phyloP scores from a whole-genome alignment of 1,140 invertebrate species.

The Acyrthosiphon pisum region DNA sequence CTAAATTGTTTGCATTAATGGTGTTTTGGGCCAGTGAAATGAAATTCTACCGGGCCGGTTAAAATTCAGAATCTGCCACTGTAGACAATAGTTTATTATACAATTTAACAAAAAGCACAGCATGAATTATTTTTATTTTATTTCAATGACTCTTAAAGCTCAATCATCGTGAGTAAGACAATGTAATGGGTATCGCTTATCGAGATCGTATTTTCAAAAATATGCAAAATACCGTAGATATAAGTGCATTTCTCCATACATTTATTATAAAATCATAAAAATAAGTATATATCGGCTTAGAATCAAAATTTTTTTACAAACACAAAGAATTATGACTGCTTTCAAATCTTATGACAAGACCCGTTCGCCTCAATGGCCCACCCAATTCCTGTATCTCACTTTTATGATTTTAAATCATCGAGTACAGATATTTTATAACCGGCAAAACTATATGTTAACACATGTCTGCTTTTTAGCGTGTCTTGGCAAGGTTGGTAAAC shows the following conservation, averaged over 20 bases:
- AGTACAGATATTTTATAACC: neutral
- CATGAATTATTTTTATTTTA: too few species aligned
- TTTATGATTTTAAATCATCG: neutral
- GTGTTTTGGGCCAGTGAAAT: too few species aligned
- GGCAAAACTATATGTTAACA: slow-evolving; percentile 20
- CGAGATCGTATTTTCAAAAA: neutral
- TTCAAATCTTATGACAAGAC: neutral
- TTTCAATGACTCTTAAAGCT: neutral
- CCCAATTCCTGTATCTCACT: neutral
- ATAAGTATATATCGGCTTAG: neutral
- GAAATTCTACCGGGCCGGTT: too few species aligned
- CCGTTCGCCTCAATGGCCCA: neutral
- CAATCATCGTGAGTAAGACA: neutral
- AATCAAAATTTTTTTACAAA: neutral
- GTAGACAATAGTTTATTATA: neutral
- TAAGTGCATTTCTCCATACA: neutral
- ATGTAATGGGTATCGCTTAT: neutral
- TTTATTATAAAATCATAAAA: neutral
- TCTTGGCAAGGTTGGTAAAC: slow-evolving; percentile 48
- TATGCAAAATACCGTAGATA: neutral
- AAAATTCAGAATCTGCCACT: too few species aligned
- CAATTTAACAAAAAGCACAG: neutral
- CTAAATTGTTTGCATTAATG: too few species aligned
- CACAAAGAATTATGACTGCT: neutral
- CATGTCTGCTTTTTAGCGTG: slow-evolving; percentile 11